phyloP scores from a whole-genome alignment of 2,888 invertebrate genomes.

The Papilio elwesi region DNA sequence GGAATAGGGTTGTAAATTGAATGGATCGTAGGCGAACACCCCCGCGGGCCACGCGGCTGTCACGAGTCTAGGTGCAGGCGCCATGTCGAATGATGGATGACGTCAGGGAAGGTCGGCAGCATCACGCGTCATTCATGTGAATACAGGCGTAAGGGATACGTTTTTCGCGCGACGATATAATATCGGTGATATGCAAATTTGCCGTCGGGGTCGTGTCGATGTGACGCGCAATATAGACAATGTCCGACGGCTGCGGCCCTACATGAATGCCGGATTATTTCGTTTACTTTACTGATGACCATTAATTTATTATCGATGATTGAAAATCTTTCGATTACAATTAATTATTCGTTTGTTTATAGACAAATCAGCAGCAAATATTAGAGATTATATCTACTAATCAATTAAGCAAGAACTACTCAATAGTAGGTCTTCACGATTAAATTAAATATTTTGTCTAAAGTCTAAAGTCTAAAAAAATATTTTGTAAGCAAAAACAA shows the following conservation, averaged over 20 bases:
- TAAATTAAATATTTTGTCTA: too few relatives aligned
- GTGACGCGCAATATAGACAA: conserved; percentile 50
- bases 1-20: conserved; percentile 51
- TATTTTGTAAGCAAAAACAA: too few relatives aligned
- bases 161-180: conserved; percentile 84
- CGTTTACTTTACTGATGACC: conserved; percentile 27
- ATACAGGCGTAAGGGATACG: conserved; percentile 84
- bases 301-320: conserved; percentile 24
- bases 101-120: conserved; percentile 83
- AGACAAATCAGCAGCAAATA: not conserved
- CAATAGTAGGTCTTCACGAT: too few relatives aligned
- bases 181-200: conserved; percentile 84
- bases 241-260: conserved; percentile 43
- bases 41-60: conserved; percentile 68
- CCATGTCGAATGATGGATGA: conserved; percentile 84
- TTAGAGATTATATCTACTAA: not conserved
- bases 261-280: conserved; percentile 32
- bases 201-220: conserved; percentile 68
- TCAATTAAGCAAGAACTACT: too few relatives aligned
- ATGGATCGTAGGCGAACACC: conserved; percentile 47
- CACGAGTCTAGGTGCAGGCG: conserved; percentile 83
- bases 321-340: not conserved
- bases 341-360: not conserved
- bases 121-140: conserved; percentile 85
- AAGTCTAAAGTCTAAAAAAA: too few relatives aligned